Evolutionary conservation across 2,113 vertebrate genomes (phyloP), one percentile per base, ranked within the genome.

Genomic region (Istiophorus platypterus): DNA sequence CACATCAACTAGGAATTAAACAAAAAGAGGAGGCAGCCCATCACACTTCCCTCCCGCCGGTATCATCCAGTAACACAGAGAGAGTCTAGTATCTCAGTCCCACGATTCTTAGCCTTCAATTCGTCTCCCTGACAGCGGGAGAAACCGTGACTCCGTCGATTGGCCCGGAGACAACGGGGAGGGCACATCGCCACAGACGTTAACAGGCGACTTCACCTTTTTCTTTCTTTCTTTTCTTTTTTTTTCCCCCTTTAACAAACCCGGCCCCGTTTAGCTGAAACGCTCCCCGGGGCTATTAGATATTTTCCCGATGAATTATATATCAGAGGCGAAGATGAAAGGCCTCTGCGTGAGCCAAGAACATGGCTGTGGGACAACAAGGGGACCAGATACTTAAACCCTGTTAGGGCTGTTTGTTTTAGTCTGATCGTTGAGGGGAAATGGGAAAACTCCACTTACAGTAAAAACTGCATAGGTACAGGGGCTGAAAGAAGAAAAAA

Each of bases 221-320:
- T 51, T 29, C 29, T 27, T 45, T 51, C 18, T 54, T 54, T 22
- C 92, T 90, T 85, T n/a, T n/a, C n/a, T n/a, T n/a, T 93, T 93
- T 67, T 51, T 29, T n/a, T n/a, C n/a, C n/a, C n/a, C n/a, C n/a
- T n/a, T n/a, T n/a, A n/a, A 92, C 89, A 91, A 91, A 77, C 88
- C 24, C 81, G 52, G 89, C 85, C 81, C 89, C 92, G 88, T 93
- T 94, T 94, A 92, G 91, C 89, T 76, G 81, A 89, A 90, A 83
- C 73, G 83, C 89, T 92, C 93, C 93, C 93, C 88, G 59, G 91
- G 88, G 92, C 90, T 81, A 72, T 85, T 82, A 90, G 89, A 92
- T 94, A 92, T 93, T 90, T 92, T 80, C 86, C 31, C 63, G 89
- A 95, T 94, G 93, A 95, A 95, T 95, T 94, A 94, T 94, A 92